Percentiles rank a stretch among this genome's conserved stretches.
These are phyloP conservation scores for Ochotona curzoniae DNA, from an alignment of 2,113 vertebrate species.

Conservation along the genomic window DNA sequence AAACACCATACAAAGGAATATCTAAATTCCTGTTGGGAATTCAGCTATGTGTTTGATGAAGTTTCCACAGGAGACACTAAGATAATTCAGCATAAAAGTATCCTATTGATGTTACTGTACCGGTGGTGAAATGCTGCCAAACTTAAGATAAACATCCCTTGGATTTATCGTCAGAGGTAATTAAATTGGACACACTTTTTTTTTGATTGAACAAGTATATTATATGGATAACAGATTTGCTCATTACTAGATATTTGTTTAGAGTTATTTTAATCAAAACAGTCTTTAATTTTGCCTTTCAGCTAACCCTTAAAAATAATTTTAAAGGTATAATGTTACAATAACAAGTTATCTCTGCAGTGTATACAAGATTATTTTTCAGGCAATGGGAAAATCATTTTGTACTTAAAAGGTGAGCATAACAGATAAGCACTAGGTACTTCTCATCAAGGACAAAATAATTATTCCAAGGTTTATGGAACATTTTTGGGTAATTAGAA, in stretches of 20 bases:
- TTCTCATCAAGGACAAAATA: background rate
- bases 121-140: background rate
- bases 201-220: background rate
- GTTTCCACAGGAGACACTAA: background rate
- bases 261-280: too few relatives aligned
- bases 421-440: background rate
- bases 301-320: background rate
- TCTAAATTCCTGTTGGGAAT: background rate
- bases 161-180: slow-evolving; percentile 2
- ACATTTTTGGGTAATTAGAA: slow-evolving; percentile 7
- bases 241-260: background rate
- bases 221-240: background rate
- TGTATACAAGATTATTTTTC: background rate
- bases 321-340: background rate
- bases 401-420: slow-evolving; percentile 16
- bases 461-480: background rate
- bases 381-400: background rate
- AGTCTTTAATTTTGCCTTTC: too few relatives aligned
- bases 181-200: slow-evolving; percentile 27
- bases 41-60: slow-evolving; percentile 49
- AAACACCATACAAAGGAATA: slow-evolving; percentile 39
- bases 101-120: background rate
- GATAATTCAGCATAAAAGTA: background rate
- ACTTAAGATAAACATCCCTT: slow-evolving; percentile 8
- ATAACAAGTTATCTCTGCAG: background rate